Base-by-base conservation (phyloP, 2,888 invertebrate species). In the Apodemia duryi region DNA sequence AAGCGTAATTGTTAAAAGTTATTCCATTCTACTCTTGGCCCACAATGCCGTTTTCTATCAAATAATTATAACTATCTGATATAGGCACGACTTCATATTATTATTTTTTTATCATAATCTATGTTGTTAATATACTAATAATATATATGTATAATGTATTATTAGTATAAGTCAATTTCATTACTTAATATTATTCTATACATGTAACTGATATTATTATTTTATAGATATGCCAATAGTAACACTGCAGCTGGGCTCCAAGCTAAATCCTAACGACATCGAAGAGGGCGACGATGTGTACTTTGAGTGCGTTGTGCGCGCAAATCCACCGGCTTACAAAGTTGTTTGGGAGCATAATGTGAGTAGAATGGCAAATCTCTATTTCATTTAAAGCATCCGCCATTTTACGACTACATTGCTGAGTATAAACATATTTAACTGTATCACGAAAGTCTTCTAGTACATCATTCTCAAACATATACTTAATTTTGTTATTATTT, bases 271-370 rank as follows among this genome's bases (percentile, higher is more conserved):
- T 0, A 88, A 90, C 68, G 91, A 91, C 69, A 92, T 91, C 28
- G 91, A 91, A 74, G 91, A 92, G 75, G 91, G 90, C 1, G 91
- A 91, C 66, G 91, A 92, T 69, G 91, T 91, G 2, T 91, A 92
- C 75, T 92, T 92, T 67, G 89, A 89, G 70, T 92, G 92, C 73
- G 80, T 81, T 62, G 91, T 92, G 43, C 80, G 80, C 63, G 89
- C 92, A 61, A 90, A 91, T 74, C 92, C 92, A n/a, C 88, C 90
- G n/a, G 90, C 91, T 70, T 92, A 92, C 75, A 92, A 92, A 84
- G 86, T 92, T 71, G 84, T 92, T 52, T 92, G 92, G 92, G 91
- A 91, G 72, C 92, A 92, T 75, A 86, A 92, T 71, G 92, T 92
- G 73, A 91, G 92, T 88, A 75, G 65, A 64, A 67, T 68, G 65